A percentile compares a stretch with the other conserved stretches of the same genome.
Evolutionary conservation across 1,140 invertebrate species (phyloP).

Genomic region (Heliconius melpomene): DNA sequence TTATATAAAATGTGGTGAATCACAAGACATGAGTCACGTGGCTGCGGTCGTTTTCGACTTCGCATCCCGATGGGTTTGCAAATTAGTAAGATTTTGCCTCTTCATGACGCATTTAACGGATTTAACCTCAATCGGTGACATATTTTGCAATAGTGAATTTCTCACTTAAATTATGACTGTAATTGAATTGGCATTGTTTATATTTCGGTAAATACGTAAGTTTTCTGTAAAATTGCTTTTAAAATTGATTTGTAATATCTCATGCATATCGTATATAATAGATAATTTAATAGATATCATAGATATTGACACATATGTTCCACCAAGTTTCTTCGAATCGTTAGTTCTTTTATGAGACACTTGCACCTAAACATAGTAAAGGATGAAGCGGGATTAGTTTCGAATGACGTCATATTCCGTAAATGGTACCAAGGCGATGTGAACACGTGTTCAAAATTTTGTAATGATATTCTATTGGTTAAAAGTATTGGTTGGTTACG

Average conservation of each 20-base stretch:
- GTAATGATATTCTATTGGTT: neutral
- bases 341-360: conserved; percentile 16
- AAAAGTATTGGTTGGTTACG: neutral
- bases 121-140: conserved; percentile 3
- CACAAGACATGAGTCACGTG: conserved; percentile 58
- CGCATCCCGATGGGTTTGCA: conserved; percentile 36
- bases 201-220: neutral
- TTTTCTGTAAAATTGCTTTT: neutral
- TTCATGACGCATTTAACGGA: conserved; percentile 8
- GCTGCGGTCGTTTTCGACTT: conserved; percentile 33
- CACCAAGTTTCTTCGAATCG: neutral
- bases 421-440: conserved; percentile 39
- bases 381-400: conserved; percentile 52
- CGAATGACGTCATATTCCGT: conserved; percentile 52
- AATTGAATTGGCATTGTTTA: neutral
- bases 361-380: conserved; percentile 27
- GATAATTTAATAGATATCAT: neutral
- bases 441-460: conserved; percentile 37
- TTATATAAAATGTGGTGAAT: conserved; percentile 58
- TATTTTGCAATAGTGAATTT: neutral
- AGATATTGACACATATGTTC: neutral
- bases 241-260: neutral
- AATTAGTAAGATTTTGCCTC: conserved; percentile 25
- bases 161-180: neutral
- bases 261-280: too few species aligned